Conservation (phyloP, 2,888 invertebrate species). For the Syritta pipiens region DNA sequence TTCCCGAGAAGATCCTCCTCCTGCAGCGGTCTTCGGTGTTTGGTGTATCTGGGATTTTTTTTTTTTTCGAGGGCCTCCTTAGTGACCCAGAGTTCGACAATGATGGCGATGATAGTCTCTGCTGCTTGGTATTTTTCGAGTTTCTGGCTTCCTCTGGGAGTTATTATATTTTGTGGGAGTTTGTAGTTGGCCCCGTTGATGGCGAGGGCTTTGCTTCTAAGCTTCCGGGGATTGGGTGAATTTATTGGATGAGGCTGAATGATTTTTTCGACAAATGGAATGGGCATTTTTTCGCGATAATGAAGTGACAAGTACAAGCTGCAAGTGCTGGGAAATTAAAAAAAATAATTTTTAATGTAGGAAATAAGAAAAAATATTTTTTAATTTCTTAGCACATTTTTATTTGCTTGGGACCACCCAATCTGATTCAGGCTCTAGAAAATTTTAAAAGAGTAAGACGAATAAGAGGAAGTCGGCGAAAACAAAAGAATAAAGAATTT, state of each 20-base stretch:
- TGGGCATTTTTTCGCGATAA: constrained; percentile 47
- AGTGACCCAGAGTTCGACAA: constrained; percentile 25
- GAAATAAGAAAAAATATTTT: no score
- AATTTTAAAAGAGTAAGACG: no score
- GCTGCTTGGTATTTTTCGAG: no score
- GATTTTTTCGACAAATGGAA: no score
- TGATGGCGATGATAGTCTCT: constrained; percentile 55
- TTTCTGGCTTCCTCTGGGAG: constrained; percentile 24
- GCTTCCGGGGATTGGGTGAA: no score
- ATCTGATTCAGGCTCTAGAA: no score
- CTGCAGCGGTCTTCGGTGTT: constrained; percentile 28
- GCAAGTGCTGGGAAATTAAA: constrained; percentile 48
- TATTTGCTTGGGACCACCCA: no score
- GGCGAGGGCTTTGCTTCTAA: not conserved
- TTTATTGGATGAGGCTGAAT: not conserved
- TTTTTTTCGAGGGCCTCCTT: not conserved
- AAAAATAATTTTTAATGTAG: constrained; percentile 66
- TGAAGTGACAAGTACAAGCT: constrained; percentile 48
- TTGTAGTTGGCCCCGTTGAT: constrained; percentile 41
- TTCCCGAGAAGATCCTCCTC: constrained; percentile 18
- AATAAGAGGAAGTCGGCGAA: no score
- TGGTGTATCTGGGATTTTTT: not conserved
- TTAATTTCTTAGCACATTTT: no score
- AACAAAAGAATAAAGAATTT: no score
- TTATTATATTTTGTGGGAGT: constrained; percentile 32